Evolutionary conservation across 1,140 invertebrate genomes (phyloP).

Genomic region (Gryon sp.): DNA sequence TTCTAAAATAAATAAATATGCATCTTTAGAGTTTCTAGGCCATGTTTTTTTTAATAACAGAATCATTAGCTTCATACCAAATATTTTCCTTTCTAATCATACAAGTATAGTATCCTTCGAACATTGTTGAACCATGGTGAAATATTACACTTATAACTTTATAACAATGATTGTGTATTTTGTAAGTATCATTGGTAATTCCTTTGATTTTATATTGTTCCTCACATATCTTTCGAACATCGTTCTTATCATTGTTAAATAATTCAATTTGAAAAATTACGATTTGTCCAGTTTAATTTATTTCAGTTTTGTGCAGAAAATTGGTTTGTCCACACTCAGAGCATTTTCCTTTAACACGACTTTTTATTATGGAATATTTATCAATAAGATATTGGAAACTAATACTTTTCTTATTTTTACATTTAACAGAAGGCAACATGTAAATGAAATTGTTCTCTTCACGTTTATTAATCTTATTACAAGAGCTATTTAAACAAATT

Average conservation of each 20-base stretch:
- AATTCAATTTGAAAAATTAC: background rate
- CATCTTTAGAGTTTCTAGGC: no score
- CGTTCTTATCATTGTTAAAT: background rate
- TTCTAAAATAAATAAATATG: no score
- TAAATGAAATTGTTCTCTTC: no score
- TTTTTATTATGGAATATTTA: no score
- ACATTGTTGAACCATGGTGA: background rate
- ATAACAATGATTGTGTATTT: background rate
- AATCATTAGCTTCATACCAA: background rate
- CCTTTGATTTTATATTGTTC: background rate
- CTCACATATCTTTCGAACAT: background rate
- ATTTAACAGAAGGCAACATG: no score
- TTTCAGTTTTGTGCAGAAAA: conserved; percentile 6
- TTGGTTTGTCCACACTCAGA: no score
- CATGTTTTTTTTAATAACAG: background rate
- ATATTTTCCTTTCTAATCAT: conserved; percentile 1
- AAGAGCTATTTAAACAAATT: no score
- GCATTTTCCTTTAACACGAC: no score
- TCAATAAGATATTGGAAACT: no score
- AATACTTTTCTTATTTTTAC: no score
- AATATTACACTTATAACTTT: background rate
- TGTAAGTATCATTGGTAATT: background rate
- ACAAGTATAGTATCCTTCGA: background rate
- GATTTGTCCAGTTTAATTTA: background rate
- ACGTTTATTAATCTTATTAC: no score